Conservation (phyloP, 2,113 vertebrate genomes). For the Gavialis gangeticus region DNA sequence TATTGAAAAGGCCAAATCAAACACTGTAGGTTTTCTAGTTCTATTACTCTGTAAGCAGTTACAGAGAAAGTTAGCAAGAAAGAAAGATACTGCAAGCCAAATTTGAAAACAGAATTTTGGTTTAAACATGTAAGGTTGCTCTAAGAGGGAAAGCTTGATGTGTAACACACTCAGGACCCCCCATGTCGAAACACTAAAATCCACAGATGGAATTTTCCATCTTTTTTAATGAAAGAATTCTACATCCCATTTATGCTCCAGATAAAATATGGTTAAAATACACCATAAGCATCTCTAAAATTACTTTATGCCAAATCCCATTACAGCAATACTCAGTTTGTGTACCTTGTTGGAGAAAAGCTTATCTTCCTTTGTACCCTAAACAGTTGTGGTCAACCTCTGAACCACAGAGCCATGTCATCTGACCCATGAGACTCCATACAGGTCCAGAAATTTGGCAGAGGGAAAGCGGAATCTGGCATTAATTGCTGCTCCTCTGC, state of each 20-base stretch:
- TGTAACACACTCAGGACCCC: not conserved
- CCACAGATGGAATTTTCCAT: accelerated
- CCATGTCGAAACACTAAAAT: not conserved
- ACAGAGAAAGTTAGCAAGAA: not conserved
- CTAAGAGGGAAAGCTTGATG: not conserved
- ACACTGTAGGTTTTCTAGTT: not conserved
- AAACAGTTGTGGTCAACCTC: no score
- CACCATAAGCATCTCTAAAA: not conserved
- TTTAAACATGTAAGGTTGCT: not conserved
- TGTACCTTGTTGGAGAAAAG: not conserved
- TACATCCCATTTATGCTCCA: not conserved
- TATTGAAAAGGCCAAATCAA: not conserved
- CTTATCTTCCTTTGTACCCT: constrained; percentile 1
- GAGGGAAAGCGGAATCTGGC: no score
- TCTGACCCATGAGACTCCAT: no score
- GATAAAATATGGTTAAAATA: not conserved
- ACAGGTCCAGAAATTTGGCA: no score
- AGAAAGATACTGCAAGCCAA: not conserved
- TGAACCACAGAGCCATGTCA: no score
- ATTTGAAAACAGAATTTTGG: not conserved
- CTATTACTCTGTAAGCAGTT: not conserved
- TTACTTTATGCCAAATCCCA: not conserved
- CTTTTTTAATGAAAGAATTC: not conserved
- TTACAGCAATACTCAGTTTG: not conserved
- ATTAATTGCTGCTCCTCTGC: no score